Evolutionary conservation across 2,888 invertebrate species (phyloP).

Genomic region (Caradrina kadenii): DNA sequence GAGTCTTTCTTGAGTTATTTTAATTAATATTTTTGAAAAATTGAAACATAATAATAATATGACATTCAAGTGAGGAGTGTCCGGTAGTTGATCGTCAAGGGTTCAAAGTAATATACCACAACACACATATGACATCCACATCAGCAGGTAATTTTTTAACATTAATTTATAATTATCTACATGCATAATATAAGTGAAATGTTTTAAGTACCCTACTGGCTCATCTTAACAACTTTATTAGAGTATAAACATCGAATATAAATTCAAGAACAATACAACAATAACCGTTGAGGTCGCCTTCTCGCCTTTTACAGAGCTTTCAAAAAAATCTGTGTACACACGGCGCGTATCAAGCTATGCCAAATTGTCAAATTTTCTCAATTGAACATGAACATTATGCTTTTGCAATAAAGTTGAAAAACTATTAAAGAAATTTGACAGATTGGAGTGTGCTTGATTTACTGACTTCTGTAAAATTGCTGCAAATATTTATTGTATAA

Average conservation of each 20-base stretch:
- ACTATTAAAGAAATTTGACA: too few relatives aligned
- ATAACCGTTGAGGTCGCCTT: too few relatives aligned
- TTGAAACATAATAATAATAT: background rate
- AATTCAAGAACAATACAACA: conserved; percentile 1
- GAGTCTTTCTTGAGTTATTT: background rate
- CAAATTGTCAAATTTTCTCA: too few relatives aligned
- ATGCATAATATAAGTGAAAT: background rate
- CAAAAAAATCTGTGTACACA: background rate
- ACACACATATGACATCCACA: too few relatives aligned
- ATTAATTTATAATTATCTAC: conserved; percentile 1
- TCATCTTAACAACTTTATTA: background rate
- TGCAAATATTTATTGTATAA: background rate
- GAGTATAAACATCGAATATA: conserved; percentile 15
- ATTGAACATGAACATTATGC: too few relatives aligned
- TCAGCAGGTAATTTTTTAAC: background rate
- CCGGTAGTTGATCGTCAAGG: background rate
- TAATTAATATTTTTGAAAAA: conserved; percentile 5
- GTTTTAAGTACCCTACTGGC: background rate
- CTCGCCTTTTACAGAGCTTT: conserved; percentile 1
- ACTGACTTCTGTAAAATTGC: background rate
- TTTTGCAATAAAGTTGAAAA: too few relatives aligned
- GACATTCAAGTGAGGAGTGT: background rate
- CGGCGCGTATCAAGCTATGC: too few relatives aligned
- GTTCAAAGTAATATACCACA: background rate
- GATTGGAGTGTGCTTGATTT: too few relatives aligned